Conservation (phyloP, 2,113 vertebrate species). For the Ceyx melanurus region DNA sequence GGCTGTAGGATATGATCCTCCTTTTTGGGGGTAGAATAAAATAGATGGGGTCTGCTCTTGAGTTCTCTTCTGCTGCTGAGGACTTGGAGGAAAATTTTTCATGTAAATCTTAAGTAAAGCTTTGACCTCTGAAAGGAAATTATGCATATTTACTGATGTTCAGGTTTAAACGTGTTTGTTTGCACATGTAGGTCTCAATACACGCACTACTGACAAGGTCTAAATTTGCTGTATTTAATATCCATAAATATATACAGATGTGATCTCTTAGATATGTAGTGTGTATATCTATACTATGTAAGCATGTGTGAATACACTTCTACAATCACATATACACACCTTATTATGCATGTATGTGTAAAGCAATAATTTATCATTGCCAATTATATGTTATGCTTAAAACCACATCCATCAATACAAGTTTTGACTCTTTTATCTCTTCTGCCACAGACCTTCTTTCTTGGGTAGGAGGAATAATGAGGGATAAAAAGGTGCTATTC, state of each 20-base stretch:
- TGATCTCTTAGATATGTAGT: background rate
- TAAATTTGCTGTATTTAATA: background rate
- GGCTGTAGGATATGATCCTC: background rate
- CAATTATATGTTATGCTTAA: background rate
- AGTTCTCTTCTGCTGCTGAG: background rate
- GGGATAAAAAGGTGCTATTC: slow-evolving; percentile 36
- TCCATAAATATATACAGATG: background rate
- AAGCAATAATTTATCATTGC: background rate
- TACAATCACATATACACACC: background rate
- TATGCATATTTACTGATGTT: background rate
- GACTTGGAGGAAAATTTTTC: background rate
- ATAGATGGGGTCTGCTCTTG: background rate
- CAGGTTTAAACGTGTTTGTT: background rate
- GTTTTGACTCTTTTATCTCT: background rate
- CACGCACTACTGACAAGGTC: background rate
- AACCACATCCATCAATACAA: background rate
- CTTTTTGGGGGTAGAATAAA: accelerated
- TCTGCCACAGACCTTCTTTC: background rate
- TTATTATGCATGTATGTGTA: background rate
- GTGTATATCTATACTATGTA: background rate
- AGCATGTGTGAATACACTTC: background rate
- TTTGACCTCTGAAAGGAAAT: background rate
- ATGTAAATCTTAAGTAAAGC: background rate
- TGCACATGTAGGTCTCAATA: background rate
- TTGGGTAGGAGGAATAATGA: background rate